A percentile compares a stretch with the other conserved stretches of the same genome.
Evolutionary conservation across 2,797 vertebrate genomes (phyloP).

Genomic region (Sebastes glaucus): DNA sequence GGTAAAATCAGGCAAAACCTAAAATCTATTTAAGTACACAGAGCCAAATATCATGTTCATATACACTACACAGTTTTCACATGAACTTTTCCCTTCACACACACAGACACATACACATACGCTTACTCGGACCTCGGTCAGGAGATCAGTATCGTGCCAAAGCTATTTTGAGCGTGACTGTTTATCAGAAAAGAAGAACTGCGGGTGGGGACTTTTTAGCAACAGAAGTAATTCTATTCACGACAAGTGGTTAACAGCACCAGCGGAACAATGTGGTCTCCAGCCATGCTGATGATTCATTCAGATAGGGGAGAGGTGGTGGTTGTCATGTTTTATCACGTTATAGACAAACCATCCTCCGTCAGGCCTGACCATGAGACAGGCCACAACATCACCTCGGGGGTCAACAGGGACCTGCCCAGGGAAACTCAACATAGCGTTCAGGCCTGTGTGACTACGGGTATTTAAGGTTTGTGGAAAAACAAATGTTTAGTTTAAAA

Average conservation of each 20-base stretch:
- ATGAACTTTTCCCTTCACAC: not conserved
- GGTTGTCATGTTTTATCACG: constrained; percentile 20
- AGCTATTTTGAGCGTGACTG: constrained; percentile 53
- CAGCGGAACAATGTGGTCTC: constrained; percentile 42
- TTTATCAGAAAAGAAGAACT: constrained; percentile 75
- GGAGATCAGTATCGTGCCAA: constrained; percentile 31
- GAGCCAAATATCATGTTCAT: not conserved
- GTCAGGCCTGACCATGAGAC: constrained; percentile 9
- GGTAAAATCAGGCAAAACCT: not conserved
- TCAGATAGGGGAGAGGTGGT: constrained; percentile 36
- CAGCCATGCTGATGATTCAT: constrained; percentile 58
- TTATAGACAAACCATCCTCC: constrained; percentile 13
- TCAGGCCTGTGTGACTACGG: not conserved
- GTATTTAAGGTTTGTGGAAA: not conserved
- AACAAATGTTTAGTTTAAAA: not conserved
- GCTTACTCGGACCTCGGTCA: constrained; percentile 20
- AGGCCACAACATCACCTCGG: constrained; percentile 12
- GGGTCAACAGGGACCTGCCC: constrained; percentile 3
- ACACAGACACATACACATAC: not conserved
- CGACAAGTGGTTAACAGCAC: constrained; percentile 37
- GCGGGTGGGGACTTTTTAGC: constrained; percentile 65
- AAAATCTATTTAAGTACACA: not conserved
- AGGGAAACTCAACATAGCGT: constrained; percentile 9
- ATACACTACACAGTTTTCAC: not conserved
- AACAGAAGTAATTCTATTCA: constrained; percentile 46